Conservation (phyloP, 1,140 invertebrate species). For the Drosophila kepulauana region DNA sequence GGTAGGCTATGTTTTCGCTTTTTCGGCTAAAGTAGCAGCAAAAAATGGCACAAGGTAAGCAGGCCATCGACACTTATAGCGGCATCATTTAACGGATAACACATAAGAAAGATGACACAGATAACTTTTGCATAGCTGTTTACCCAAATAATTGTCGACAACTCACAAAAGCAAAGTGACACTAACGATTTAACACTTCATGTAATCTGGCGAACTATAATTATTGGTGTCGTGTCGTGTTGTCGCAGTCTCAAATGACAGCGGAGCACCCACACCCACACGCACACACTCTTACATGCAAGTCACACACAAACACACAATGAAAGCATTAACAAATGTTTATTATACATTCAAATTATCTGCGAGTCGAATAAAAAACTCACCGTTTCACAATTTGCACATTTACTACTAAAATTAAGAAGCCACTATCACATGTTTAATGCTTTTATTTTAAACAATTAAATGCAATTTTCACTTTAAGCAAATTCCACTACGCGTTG, state of each 20-base stretch:
- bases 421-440: constrained; percentile 58
- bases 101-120: background rate
- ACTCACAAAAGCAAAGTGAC: constrained; percentile 7
- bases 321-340: constrained; percentile 48
- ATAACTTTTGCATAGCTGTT: constrained; percentile 11
- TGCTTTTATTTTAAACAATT: constrained; percentile 40
- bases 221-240: constrained; percentile 40
- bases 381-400: constrained; percentile 51
- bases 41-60: constrained; percentile 70
- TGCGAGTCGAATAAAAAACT: constrained; percentile 21
- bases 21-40: constrained; percentile 31
- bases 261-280: constrained; percentile 51
- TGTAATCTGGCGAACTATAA: constrained; percentile 25
- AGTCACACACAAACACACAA: constrained; percentile 7
- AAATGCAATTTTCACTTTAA: constrained; percentile 53
- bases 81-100: constrained; percentile 15
- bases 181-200: constrained; percentile 14
- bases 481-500: constrained; percentile 36
- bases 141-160: constrained; percentile 20
- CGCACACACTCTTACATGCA: constrained; percentile 10
- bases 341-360: constrained; percentile 18
- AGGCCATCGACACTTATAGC: constrained; percentile 39
- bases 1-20: constrained; percentile 65
- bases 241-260: constrained; percentile 40
- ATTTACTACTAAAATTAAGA: constrained; percentile 21